Evolutionary conservation across 2,888 invertebrate species (phyloP).

Genomic region (Alentia gelatinosa): DNA sequence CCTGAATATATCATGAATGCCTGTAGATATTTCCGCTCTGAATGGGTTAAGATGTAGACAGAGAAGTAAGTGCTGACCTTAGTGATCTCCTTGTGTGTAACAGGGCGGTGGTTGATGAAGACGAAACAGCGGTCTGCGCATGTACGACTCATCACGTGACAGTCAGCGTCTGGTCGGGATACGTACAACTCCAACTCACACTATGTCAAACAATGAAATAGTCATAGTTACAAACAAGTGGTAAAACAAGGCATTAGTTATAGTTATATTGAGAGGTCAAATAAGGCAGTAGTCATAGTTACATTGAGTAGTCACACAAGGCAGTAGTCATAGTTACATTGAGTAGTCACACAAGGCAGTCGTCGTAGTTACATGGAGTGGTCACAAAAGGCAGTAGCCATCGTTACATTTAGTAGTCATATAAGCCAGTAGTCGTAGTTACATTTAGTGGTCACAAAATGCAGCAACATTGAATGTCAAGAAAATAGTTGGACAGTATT

Average conservation of each 20-base stretch:
- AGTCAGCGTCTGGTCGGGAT: conserved; percentile 69
- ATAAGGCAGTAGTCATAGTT: not conserved
- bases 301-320: no score
- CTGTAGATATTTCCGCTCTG: no score
- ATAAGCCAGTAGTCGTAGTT: not conserved
- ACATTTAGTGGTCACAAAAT: not conserved
- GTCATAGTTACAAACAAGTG: not conserved
- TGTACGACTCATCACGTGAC: conserved; percentile 68
- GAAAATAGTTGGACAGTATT: no score
- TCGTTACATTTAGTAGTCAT: no score
- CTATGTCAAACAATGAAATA: not conserved
- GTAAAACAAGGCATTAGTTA: not conserved
- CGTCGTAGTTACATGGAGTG: not conserved
- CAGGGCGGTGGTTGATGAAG: conserved; percentile 83
- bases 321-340: not conserved
- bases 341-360: not conserved
- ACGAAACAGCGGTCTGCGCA: conserved; percentile 79
- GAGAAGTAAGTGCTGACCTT: conserved; percentile 79
- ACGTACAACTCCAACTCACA: conserved; percentile 63
- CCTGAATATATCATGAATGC: no score
- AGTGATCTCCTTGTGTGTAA: conserved; percentile 82
- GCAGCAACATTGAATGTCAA: no score
- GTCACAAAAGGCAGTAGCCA: not conserved
- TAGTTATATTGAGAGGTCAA: not conserved
- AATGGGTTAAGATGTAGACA: no score